These are phyloP conservation scores for Pantala flavescens DNA, from an alignment of 1,140 invertebrate species.

Conservation along the genomic window DNA sequence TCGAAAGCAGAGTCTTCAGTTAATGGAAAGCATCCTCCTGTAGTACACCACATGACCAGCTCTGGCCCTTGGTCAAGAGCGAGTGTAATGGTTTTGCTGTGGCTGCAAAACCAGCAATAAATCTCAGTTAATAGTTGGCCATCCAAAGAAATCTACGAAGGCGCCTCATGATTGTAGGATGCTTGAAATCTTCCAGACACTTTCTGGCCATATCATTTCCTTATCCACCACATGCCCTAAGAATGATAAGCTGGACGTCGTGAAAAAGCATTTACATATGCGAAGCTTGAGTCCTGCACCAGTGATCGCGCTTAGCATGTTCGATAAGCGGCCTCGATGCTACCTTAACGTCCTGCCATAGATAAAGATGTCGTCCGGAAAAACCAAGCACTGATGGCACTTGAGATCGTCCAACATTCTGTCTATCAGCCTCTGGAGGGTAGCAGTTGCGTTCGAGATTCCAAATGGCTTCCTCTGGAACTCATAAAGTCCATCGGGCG, in stretches of 20 bases:
- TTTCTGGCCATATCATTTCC: no score
- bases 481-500: conserved; percentile 23
- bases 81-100: no score
- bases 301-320: not conserved
- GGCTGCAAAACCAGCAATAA: no score
- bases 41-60: no score
- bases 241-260: not conserved
- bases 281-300: not conserved
- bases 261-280: not conserved
- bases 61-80: no score
- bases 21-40: no score
- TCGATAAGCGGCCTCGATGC: not conserved
- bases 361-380: not conserved
- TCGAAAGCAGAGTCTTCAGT: no score
- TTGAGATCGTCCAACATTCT: conserved; percentile 11
- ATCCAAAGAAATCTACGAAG: no score
- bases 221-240: not conserved
- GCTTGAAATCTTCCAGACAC: no score
- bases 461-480: conserved; percentile 27
- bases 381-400: not conserved
- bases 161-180: no score
- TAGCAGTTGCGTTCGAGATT: conserved; percentile 22
- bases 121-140: no score
- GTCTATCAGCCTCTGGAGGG: conserved; percentile 23
- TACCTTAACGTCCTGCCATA: not conserved